Evolutionary conservation across 92 coral and sea anemone species (phyloP).

Genomic region (Nematostella vectensis): DNA sequence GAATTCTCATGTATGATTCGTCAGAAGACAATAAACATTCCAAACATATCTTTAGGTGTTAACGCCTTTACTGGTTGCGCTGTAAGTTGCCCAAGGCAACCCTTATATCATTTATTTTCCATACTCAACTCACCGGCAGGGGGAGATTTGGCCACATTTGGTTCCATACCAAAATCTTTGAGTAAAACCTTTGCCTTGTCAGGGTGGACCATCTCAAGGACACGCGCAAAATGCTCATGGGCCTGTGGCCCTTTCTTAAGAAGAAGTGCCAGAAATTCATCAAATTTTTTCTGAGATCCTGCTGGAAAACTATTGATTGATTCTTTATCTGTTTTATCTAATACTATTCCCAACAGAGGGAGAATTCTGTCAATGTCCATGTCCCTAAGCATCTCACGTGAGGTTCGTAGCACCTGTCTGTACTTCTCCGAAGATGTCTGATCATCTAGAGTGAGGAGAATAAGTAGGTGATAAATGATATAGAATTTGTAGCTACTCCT

Average conservation of each 20-base stretch:
- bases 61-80: too few relatives aligned
- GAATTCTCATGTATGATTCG: too few relatives aligned
- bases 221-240: slow-evolving; percentile 26
- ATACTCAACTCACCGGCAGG: too few relatives aligned
- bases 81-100: too few relatives aligned
- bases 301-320: too few relatives aligned
- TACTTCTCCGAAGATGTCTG: slow-evolving; percentile 4
- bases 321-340: slow-evolving; percentile 20
- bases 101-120: too few relatives aligned
- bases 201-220: slow-evolving; percentile 18
- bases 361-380: slow-evolving; percentile 17
- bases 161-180: slow-evolving; percentile 5
- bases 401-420: slow-evolving; percentile 18
- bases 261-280: slow-evolving; percentile 26
- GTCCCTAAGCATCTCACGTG: not conserved
- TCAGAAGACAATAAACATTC: too few relatives aligned
- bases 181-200: slow-evolving; percentile 20
- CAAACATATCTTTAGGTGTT: too few relatives aligned
- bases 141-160: not conserved
- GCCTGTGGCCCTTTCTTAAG: slow-evolving; percentile 45
- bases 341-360: slow-evolving; percentile 8
- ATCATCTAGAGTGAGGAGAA: not conserved
- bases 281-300: slow-evolving; percentile 17
- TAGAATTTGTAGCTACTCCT: too few relatives aligned
- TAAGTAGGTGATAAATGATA: too few relatives aligned